Base-by-base conservation (phyloP, 2,113 vertebrate genomes). In the Garra rufa region DNA sequence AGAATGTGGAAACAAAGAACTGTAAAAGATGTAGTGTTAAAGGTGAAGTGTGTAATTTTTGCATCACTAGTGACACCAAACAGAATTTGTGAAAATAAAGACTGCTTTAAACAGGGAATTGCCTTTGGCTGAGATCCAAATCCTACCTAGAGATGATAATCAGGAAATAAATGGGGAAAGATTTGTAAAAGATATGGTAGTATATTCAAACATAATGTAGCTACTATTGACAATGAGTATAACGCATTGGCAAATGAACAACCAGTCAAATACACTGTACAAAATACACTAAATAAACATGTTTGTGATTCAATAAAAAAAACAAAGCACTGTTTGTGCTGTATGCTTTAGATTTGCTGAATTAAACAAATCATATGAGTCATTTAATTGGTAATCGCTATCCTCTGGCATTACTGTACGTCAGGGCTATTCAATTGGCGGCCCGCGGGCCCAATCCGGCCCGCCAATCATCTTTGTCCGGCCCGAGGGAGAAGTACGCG, bases 21-120 rank as follows among this genome's bases (percentile, higher is more conserved):
- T 73, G 69, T 71, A 46, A 73, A 73, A 71, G 69, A 71, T 44
- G 41, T 71, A 26, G 21, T 43, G 69, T 44, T 71, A 44, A 44
- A 26, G 41, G 69, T 71, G 21, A 71, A 71, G 69, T n/a, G n/a
- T 71, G 21, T 24, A 1, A 24, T 71, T 24, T 44, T 44, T 71
- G 69, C n/a, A 24, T 46, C 41, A 43, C 21, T 44, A 24, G 38
- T 7, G 4, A 43, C 38, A 43, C 69, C 5, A 71, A 43, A 71
- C 5, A 71, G 67, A 43, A 13, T 43, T n/a, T 13, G 19, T 10
- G 14, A 71, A 43, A 43, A 11, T 43, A 24, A 43, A 7, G 19
- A 24, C 38, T 71, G 69, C 38, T 71, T 71, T 21, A 71, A 43
- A 44, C 9, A 69, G 21, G 65, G 34, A 69, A 69, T 21, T 19